phyloP scores from a whole-genome alignment of 2,113 vertebrate genomes.

The Physeter macrocephalus region DNA sequence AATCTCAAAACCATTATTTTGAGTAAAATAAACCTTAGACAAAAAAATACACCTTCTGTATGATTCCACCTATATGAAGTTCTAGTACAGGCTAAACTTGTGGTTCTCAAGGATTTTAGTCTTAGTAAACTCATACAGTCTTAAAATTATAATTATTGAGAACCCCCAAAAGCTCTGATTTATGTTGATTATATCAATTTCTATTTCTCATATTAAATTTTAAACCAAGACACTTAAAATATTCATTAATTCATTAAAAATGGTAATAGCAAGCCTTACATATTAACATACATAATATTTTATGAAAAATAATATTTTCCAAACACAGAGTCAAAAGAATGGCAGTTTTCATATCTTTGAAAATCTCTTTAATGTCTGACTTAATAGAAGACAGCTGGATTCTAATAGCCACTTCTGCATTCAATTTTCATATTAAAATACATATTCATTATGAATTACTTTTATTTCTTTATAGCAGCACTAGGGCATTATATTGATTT shows the following conservation, averaged over 20 bases:
- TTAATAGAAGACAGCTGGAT: conserved; percentile 17
- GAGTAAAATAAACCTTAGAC: not conserved
- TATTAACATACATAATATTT: not conserved
- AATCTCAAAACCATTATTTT: not conserved
- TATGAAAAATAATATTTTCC: conserved; percentile 18
- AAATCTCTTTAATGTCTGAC: conserved; percentile 4
- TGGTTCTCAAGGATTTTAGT: not conserved
- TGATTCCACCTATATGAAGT: too few relatives aligned
- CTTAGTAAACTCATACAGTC: not conserved
- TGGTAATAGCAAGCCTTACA: not conserved
- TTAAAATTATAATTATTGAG: not conserved
- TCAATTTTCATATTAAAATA: conserved; percentile 51
- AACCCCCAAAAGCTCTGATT: not conserved
- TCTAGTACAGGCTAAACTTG: not conserved
- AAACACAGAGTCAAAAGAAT: conserved; percentile 19
- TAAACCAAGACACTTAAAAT: not conserved
- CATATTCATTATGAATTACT: conserved; percentile 25
- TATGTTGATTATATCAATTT: not conserved
- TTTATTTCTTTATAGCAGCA: conserved; percentile 21
- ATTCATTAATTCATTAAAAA: not conserved
- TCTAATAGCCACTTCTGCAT: not conserved
- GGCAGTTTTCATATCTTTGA: not conserved
- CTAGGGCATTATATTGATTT: not conserved
- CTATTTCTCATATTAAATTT: not conserved
- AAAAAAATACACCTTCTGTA: too few relatives aligned